Percentiles rank a stretch among this genome's conserved stretches.
These are phyloP conservation scores for Hypsibius dujardini DNA, from an alignment of 1,140 invertebrate genomes.

Conservation along the genomic window DNA sequence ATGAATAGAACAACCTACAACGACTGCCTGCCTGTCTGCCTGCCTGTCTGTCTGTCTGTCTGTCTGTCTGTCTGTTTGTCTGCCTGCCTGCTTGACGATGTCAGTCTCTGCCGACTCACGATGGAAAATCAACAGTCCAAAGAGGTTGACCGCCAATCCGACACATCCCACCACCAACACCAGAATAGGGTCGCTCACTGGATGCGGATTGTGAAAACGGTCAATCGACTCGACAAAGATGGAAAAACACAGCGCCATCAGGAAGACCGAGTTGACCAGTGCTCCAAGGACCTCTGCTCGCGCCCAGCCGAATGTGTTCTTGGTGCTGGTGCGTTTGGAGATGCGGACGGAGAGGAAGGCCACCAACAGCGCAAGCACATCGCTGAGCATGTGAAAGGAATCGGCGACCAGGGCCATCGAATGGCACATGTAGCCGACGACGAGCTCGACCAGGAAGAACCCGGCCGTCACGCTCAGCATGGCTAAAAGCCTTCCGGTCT, in stretches of 20 bases:
- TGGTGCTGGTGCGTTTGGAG: conserved; percentile 29
- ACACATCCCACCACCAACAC: conserved; percentile 37
- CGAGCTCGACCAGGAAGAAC: conserved; percentile 40
- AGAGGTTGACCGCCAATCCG: conserved; percentile 38
- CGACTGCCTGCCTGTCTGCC: no score
- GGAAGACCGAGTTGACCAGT: conserved; percentile 41
- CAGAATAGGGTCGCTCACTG: conserved; percentile 45
- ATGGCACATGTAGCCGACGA: conserved; percentile 39
- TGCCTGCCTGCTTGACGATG: no score
- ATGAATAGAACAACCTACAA: conserved; percentile 19
- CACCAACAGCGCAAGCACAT: conserved; percentile 39
- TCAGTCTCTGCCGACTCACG: conserved; percentile 25
- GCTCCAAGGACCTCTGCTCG: conserved; percentile 42
- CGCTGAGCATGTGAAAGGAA: conserved; percentile 42
- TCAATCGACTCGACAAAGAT: conserved; percentile 40
- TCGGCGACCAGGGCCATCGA: conserved; percentile 40
- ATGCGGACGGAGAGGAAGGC: conserved; percentile 30
- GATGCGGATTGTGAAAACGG: conserved; percentile 43
- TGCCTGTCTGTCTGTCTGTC: no score
- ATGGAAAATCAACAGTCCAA: conserved; percentile 38
- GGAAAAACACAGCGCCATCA: conserved; percentile 40
- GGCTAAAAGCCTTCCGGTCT: neutral
- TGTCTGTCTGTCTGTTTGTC: no score
- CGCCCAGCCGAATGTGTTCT: conserved; percentile 43
- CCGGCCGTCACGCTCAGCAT: conserved; percentile 37